Percentiles rank a stretch among this genome's conserved stretches.
phyloP scores from a whole-genome alignment of 2,797 vertebrate species.

The Mus minutoides region DNA sequence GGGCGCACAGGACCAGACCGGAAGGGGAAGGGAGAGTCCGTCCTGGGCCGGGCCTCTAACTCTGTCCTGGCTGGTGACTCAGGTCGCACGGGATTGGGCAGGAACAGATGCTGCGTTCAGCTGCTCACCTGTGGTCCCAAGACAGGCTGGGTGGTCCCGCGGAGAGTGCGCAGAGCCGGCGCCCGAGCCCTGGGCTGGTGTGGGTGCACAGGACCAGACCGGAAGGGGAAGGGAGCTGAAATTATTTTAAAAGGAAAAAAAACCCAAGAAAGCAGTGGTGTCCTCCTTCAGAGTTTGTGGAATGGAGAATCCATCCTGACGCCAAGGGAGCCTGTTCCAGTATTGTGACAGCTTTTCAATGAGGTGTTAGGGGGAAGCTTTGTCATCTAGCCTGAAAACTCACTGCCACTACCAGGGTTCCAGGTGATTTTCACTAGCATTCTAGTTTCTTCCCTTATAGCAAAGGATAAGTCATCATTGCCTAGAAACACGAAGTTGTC shows the following conservation, averaged over 20 bases:
- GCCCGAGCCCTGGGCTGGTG: too few species aligned
- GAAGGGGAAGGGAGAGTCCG: too few species aligned
- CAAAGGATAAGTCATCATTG: not conserved
- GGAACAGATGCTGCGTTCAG: too few species aligned
- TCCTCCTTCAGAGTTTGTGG: not conserved
- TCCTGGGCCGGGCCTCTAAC: too few species aligned
- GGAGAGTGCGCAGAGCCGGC: too few species aligned
- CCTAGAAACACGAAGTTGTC: not conserved
- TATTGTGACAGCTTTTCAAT: not conserved
- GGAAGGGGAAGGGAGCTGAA: too few species aligned
- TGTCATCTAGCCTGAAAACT: not conserved
- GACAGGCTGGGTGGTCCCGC: too few species aligned
- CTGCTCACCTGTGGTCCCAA: too few species aligned
- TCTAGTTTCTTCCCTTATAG: not conserved
- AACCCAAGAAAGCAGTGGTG: not conserved
- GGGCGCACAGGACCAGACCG: too few species aligned
- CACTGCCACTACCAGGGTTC: not conserved
- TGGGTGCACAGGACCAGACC: too few species aligned
- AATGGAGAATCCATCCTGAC: not conserved
- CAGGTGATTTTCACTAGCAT: not conserved
- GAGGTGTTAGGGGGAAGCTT: not conserved
- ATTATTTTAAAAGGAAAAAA: slow-evolving; percentile 34
- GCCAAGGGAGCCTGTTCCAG: not conserved
- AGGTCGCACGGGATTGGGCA: too few species aligned
- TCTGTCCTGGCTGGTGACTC: too few species aligned